A percentile compares a stretch with the other conserved stretches of the same genome.
Evolutionary conservation across 1,140 invertebrate genomes (phyloP).

Genomic region (Tetranychus cinnabarinus): DNA sequence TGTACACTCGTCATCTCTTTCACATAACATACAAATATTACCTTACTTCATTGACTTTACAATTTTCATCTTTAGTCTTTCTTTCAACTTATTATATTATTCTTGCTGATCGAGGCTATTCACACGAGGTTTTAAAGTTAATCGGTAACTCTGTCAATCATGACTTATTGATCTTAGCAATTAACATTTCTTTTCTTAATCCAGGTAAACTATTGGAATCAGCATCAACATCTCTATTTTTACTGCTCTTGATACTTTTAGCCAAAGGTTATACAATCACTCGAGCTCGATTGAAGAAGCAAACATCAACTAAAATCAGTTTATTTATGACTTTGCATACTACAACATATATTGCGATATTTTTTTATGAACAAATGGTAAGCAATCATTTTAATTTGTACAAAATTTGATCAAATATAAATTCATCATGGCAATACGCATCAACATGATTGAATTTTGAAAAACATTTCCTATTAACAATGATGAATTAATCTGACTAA

Average conservation of each 20-base stretch:
- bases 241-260: conserved; percentile 51
- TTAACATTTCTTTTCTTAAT: conserved; percentile 13
- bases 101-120: conserved; percentile 41
- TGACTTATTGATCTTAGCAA: conserved; percentile 4
- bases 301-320: conserved; percentile 43
- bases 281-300: conserved; percentile 40
- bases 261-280: conserved; percentile 78
- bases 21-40: conserved; percentile 73
- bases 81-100: conserved; percentile 37
- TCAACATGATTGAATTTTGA: no score
- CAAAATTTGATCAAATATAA: conserved; percentile 1
- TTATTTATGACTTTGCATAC: conserved; percentile 53
- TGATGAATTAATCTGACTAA: no score
- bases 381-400: conserved; percentile 4
- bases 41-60: conserved; percentile 36
- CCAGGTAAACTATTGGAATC: conserved; percentile 44
- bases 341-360: conserved; percentile 40
- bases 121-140: conserved; percentile 28
- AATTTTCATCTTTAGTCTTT: conserved; percentile 33
- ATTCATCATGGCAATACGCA: no score
- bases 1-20: conserved; percentile 26
- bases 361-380: conserved; percentile 49
- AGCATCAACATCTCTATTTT: conserved; percentile 40
- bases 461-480: no score
- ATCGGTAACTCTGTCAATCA: conserved; percentile 26